A percentile compares a stretch with the other conserved stretches of the same genome.
Conservation (phyloP, 1,140 invertebrate species). For the Helicoverpa zea region DNA sequence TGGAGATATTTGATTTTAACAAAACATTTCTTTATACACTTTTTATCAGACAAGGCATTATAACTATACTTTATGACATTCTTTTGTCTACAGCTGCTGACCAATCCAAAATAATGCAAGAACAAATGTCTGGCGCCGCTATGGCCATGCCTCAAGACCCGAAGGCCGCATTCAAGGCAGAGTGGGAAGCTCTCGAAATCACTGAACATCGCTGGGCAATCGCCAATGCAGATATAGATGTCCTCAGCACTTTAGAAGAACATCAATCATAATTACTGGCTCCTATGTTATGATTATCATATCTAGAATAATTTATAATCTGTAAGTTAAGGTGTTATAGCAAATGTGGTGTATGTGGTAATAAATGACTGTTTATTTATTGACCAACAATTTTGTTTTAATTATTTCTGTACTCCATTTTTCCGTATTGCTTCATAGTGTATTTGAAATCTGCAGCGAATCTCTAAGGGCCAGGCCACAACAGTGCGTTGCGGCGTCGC, state of each 20-base stretch:
- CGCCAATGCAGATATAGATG: conserved; percentile 90
- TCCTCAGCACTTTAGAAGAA: conserved; percentile 65
- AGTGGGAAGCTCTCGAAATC: conserved; percentile 99
- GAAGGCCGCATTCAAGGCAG: conserved; percentile 99
- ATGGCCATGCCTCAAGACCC: conserved; percentile 99
- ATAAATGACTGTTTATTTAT: conserved; percentile 48
- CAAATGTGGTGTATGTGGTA: conserved; percentile 41
- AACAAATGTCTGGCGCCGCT: conserved; percentile 98
- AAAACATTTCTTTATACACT: too few relatives aligned
- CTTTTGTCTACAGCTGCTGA: conserved; percentile 91
- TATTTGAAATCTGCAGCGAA: too few relatives aligned
- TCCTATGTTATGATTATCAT: conserved; percentile 5
- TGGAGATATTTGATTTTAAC: too few relatives aligned
- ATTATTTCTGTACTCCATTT: not conserved
- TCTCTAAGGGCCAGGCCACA: too few relatives aligned
- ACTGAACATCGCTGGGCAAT: conserved; percentile 97
- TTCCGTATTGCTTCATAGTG: too few relatives aligned
- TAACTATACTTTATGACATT: not conserved
- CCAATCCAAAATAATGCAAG: conserved; percentile 98
- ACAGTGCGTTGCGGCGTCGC: too few relatives aligned
- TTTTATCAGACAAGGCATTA: not conserved
- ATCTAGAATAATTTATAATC: conserved; percentile 41
- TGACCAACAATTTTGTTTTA: conserved; percentile 47
- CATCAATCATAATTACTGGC: conserved; percentile 40
- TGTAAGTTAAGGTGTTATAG: conserved; percentile 41